Conservation (phyloP, 2,797 vertebrate species). For the Falco novaeseelandiae region DNA sequence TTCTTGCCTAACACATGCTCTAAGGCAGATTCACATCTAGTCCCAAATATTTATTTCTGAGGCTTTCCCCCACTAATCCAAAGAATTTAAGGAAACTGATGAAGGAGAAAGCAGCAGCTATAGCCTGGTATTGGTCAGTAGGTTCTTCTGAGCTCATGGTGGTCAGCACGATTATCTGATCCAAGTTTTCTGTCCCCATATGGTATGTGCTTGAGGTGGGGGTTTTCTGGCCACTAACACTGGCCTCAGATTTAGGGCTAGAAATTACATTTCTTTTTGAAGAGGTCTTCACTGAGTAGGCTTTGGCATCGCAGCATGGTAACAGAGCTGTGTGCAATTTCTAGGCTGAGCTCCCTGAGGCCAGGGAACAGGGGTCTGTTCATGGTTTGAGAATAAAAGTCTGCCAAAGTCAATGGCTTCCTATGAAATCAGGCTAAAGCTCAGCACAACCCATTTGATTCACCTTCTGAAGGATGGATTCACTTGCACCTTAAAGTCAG, state of each 20-base stretch:
- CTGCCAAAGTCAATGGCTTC: neutral
- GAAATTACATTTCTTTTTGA: neutral
- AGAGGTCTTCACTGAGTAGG: neutral
- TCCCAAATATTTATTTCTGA: neutral
- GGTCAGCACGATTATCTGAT: neutral
- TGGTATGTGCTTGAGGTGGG: neutral
- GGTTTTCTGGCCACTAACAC: neutral
- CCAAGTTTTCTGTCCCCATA: neutral
- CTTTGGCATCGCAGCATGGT: neutral
- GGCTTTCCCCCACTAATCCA: neutral
- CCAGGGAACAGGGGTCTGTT: neutral
- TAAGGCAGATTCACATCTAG: neutral
- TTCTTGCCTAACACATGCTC: neutral
- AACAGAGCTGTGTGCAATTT: neutral
- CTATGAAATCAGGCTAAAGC: neutral
- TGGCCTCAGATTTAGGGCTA: neutral
- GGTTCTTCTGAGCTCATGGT: neutral
- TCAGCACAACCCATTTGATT: neutral
- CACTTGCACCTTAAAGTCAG: neutral
- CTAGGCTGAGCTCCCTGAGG: neutral
- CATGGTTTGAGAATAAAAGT: neutral
- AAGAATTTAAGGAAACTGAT: neutral
- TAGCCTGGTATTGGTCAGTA: neutral
- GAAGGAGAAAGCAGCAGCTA: neutral
- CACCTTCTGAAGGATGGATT: neutral